Base-by-base conservation (phyloP, 2,797 vertebrate genomes). In the Saxicola maurus region DNA sequence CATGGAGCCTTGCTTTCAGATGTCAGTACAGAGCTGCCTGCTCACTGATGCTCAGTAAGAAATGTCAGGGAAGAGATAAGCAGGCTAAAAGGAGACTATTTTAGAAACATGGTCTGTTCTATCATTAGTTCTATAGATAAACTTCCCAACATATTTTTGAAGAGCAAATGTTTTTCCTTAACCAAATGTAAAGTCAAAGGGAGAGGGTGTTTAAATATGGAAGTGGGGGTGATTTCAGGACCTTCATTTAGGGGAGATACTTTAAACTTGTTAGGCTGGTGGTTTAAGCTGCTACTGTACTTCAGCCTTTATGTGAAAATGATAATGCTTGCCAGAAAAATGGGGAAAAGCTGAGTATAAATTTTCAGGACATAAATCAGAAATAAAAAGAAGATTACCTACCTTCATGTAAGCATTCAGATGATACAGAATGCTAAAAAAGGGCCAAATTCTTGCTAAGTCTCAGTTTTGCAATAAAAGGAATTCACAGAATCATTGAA, bases 61-160 rank as follows among this genome's bases (percentile, higher is more conserved):
- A 97, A 97, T 97, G 95, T 96, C 96, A 97, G 92, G 48, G 68
- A 86, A 86, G 78, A 97, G 96, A 97, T 96, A 96, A 96, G 95
- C 80, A 94, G 89, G 88, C 82, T 95, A 95, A 96, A 96, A 93
- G 94, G 84, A 90, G 85, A 40, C 91, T 93, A 67, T 94, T 92
- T 94, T 94, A 89, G 82, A 83, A 85, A 60, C 93, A 25, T n/a
- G 69, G 79, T 52, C 78, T 88, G 89, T 91, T 93, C 96, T 96
- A 94, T 96, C 96, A 92, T 91, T 92, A 94, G 95, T 90, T 82
- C 82, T 88, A 91, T 67, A 96, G 96, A 95, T 95, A 96, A 95
- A 94, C 89, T 86, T 79, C 69, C 90, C 77, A 67, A 66, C 35
- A 40, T 93, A 95, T 90, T 95, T 95, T 89, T 94, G 79, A 93